phyloP scores from a whole-genome alignment of 1,140 invertebrate genomes.

The Drosophila rufa region DNA sequence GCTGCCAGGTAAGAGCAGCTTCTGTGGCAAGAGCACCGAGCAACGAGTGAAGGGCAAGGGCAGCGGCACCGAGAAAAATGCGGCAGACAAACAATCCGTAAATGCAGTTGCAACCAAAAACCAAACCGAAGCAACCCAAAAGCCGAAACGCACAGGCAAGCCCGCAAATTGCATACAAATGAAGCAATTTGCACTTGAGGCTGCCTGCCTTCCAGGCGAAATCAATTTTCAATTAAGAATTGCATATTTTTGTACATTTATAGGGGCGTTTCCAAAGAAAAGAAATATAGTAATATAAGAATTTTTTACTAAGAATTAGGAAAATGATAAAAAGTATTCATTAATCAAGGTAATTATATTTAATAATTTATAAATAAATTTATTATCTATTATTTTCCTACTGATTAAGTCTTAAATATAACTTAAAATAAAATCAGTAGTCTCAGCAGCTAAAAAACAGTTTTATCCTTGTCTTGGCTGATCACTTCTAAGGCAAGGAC shows the following conservation, averaged over 20 bases:
- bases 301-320: no score
- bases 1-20: slow-evolving; percentile 29
- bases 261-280: background rate
- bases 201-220: slow-evolving; percentile 39
- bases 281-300: no score
- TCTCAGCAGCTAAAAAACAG: no score
- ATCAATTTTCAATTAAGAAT: slow-evolving; percentile 72
- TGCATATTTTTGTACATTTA: slow-evolving; percentile 60
- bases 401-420: no score
- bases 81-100: slow-evolving; percentile 41
- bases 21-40: slow-evolving; percentile 11
- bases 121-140: slow-evolving; percentile 38
- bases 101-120: slow-evolving; percentile 37
- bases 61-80: slow-evolving; percentile 32
- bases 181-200: slow-evolving; percentile 70
- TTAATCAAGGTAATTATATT: no score
- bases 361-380: no score
- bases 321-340: no score
- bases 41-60: background rate
- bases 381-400: no score
- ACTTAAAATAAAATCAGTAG: no score
- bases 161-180: slow-evolving; percentile 71
- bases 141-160: slow-evolving; percentile 47
- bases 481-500: background rate
- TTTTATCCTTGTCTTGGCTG: no score